Evolutionary conservation across 2,888 invertebrate species (phyloP), one percentile per base, ranked within the genome.

Genomic region (Scelioninae gen. 1): DNA sequence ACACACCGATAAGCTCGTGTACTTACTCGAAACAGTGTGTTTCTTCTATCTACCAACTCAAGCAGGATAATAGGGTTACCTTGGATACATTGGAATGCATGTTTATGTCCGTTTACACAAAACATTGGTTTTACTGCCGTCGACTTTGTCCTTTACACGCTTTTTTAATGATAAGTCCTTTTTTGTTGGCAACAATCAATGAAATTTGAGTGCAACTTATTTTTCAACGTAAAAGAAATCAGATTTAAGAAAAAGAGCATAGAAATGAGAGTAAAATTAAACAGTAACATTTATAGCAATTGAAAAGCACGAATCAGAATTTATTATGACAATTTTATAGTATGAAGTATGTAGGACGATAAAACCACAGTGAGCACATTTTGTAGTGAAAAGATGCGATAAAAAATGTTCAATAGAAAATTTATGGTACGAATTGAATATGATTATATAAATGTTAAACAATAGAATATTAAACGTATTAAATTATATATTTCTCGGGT

Each of bases 1-100:
- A 74, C 34, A 74, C 62, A 62, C 40, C 62, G 72, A 72, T 72
- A 72, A 72, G 53, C 62, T 11, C 62, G 62, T 62, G 72, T 72
- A 72, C 72, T 72, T 72, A 62, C 62, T 51, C 62, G 72, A 62
- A 72, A 72, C 51, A 53, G 40, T 60, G 29, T 62, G 71, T 71
- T 71, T n/a, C 60, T 71, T 71, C 71, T 71, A 49, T 71, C 71
- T 60, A 43, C 60, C 62, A 62, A 62, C 72, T 72, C 60, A 60
- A 72, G 62, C 72, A 62, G 72, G 72, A 72, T 72, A 72, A 72
- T 72, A 71, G 62, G 62, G 62, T 62, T 72, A 72, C 72, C 62
- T 51, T 53, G 72, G 55, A 15, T 72, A 72, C 72, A 53, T 43
- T 29, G 60, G 62, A 72, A 72, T 72, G 49, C 62, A 62, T 62